Evolutionary conservation across 1,140 invertebrate genomes (phyloP).

Genomic region (Subanguina moxae): DNA sequence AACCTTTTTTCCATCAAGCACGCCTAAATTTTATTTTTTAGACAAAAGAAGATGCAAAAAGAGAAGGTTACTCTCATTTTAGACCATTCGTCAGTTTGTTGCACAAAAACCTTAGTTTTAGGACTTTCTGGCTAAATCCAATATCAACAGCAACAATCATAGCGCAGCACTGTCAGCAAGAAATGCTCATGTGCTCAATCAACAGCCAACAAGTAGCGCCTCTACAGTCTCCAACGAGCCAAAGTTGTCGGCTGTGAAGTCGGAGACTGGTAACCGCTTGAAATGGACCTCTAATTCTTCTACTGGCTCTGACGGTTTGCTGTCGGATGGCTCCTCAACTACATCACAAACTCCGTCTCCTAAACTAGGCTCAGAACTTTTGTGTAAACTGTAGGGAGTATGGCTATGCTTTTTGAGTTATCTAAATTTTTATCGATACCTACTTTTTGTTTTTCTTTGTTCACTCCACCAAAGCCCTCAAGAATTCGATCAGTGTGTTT

Average conservation of each 20-base stretch:
- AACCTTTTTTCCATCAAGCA: too few species aligned
- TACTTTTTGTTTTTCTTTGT: not conserved
- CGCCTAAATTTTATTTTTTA: not conserved
- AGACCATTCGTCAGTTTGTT: not conserved
- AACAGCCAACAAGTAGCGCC: not conserved
- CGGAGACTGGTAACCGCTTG: too few species aligned
- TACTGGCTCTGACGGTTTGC: conserved; percentile 2
- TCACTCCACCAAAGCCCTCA: not conserved
- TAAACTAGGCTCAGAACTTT: not conserved
- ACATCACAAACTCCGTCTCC: conserved; percentile 1
- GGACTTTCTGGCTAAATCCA: conserved; percentile 7
- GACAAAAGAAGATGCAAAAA: conserved; percentile 5
- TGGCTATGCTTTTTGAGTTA: not conserved
- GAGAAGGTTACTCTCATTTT: not conserved
- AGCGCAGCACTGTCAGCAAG: not conserved
- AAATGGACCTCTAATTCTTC: conserved; percentile 11
- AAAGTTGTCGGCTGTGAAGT: not conserved
- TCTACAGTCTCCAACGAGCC: not conserved
- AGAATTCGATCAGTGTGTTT: conserved; percentile 1
- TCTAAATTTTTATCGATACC: not conserved
- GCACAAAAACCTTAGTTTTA: not conserved
- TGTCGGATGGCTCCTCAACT: conserved; percentile 11
- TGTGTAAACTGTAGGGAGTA: not conserved
- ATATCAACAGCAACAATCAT: not conserved
- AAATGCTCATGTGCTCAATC: not conserved